A percentile compares a stretch with the other conserved stretches of the same genome.
Evolutionary conservation across 2,113 vertebrate genomes (phyloP).

Genomic region (Clupea harengus): DNA sequence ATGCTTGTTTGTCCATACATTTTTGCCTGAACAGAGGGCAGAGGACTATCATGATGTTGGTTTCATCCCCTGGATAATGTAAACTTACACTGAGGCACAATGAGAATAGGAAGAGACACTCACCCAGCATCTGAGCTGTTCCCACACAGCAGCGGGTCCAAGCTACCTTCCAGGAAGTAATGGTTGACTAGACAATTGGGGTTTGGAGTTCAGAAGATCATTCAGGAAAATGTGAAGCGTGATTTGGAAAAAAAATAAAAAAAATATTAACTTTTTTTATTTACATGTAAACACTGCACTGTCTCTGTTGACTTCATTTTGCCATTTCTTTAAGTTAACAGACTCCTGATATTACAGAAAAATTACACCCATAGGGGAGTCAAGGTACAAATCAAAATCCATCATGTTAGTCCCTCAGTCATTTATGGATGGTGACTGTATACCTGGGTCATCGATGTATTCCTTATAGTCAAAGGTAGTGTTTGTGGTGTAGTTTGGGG

Average conservation of each 20-base stretch:
- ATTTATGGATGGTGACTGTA: neutral
- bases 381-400: neutral
- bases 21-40: neutral
- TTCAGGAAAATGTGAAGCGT: no score
- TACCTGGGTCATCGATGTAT: slow-evolving; percentile 79
- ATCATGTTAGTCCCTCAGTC: neutral
- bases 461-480: slow-evolving; percentile 70
- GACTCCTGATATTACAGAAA: no score
- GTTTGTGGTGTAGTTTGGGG: neutral
- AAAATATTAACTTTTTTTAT: no score
- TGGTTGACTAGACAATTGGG: slow-evolving; percentile 72
- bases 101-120: neutral
- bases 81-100: slow-evolving; percentile 37
- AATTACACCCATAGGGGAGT: no score
- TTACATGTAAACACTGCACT: neutral
- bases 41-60: neutral
- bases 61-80: neutral
- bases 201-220: slow-evolving; percentile 1
- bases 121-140: slow-evolving; percentile 92
- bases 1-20: neutral
- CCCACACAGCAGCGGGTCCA: slow-evolving; percentile 86
- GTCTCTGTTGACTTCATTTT: no score
- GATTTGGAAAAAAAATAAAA: no score
- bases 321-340: no score
- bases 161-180: slow-evolving; percentile 76